A percentile compares a stretch with the other conserved stretches of the same genome.
These are phyloP conservation scores for Rhyacophila brunnea DNA, from an alignment of 1,140 invertebrate species.

Conservation along the genomic window DNA sequence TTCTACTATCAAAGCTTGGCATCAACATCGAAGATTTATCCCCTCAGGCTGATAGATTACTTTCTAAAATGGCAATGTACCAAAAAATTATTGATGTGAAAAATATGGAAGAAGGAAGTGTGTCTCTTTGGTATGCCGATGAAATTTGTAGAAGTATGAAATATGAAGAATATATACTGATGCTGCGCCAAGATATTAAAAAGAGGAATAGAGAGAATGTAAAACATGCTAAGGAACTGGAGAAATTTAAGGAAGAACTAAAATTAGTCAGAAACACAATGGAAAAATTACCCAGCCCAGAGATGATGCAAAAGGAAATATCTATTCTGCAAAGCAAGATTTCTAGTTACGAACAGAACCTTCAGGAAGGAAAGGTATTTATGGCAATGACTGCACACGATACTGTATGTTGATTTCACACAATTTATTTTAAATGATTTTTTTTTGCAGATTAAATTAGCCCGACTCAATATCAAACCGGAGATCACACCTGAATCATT, in stretches of 20 bases:
- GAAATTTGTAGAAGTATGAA: constrained; percentile 39
- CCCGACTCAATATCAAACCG: constrained; percentile 41
- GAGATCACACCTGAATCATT: constrained; percentile 41
- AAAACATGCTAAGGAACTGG: constrained; percentile 43
- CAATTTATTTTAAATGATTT: background rate
- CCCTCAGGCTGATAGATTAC: constrained; percentile 40
- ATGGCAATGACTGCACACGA: background rate
- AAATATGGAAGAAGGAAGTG: constrained; percentile 40
- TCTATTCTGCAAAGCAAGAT: constrained; percentile 45
- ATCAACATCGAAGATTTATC: constrained; percentile 41
- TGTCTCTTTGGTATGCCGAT: constrained; percentile 40
- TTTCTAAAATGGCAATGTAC: constrained; percentile 36
- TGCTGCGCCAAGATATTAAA: constrained; percentile 43
- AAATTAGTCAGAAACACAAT: constrained; percentile 40
- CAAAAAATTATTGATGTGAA: constrained; percentile 38
- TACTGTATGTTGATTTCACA: background rate
- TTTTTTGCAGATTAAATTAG: constrained; percentile 41
- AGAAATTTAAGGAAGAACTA: constrained; percentile 43
- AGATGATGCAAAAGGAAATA: constrained; percentile 43
- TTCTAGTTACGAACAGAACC: constrained; percentile 43
- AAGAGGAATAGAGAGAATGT: constrained; percentile 42
- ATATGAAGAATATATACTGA: constrained; percentile 44
- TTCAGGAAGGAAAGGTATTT: constrained; percentile 43
- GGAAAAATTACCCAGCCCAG: constrained; percentile 38
- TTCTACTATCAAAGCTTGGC: constrained; percentile 39